A percentile compares a stretch with the other conserved stretches of the same genome.
These are phyloP conservation scores for Peromyscus melanophrys DNA, from an alignment of 2,797 vertebrate species.

Conservation along the genomic window DNA sequence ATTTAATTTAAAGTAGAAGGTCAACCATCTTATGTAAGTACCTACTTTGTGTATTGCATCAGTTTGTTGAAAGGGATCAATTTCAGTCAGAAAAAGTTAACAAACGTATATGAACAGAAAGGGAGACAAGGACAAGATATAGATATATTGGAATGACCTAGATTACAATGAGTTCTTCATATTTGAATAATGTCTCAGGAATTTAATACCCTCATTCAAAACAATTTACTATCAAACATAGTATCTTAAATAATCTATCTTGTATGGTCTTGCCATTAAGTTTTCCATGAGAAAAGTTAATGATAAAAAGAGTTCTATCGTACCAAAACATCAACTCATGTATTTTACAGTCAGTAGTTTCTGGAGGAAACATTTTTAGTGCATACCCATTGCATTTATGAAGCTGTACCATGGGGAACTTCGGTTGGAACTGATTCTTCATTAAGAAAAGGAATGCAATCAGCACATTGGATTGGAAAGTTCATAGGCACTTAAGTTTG, in stretches of 20 bases:
- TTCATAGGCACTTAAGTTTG: conserved; percentile 63
- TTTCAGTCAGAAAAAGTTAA: conserved; percentile 29
- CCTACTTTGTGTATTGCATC: neutral
- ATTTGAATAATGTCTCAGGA: conserved; percentile 38
- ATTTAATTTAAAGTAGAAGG: neutral
- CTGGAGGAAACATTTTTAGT: neutral
- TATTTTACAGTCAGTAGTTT: conserved; percentile 23
- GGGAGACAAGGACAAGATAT: neutral
- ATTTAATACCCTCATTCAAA: neutral
- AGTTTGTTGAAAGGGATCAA: neutral
- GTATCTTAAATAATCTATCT: neutral
- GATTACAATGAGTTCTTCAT: neutral
- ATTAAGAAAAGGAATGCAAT: conserved; percentile 74
- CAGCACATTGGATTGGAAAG: conserved; percentile 71
- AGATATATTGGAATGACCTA: neutral
- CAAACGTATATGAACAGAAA: neutral
- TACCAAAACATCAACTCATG: neutral
- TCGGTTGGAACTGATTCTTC: conserved; percentile 70
- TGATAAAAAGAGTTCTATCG: neutral
- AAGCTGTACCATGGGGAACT: conserved; percentile 43
- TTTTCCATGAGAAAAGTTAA: neutral
- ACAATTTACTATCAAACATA: neutral
- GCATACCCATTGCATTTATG: conserved; percentile 14
- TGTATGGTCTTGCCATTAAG: neutral
- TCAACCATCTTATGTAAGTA: neutral